Conservation (phyloP, 2,113 vertebrate genomes). For the Ariopsis seemanni region DNA sequence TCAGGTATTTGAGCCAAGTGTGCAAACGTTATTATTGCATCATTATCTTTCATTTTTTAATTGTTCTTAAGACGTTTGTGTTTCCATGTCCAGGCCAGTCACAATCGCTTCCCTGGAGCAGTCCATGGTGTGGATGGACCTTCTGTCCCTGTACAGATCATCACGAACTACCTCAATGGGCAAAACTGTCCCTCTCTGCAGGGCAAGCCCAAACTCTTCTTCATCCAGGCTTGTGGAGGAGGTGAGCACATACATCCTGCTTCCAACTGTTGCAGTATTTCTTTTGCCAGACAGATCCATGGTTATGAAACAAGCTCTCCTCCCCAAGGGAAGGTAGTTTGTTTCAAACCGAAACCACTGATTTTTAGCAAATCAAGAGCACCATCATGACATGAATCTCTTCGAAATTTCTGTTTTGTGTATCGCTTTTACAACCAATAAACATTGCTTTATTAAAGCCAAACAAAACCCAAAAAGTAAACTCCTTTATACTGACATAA, state of each 20-base stretch:
- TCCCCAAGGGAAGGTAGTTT: not conserved
- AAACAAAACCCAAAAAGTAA: too few species aligned
- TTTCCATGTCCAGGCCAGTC: slow-evolving; percentile 76
- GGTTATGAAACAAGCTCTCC: not conserved
- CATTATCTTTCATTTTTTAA: not conserved
- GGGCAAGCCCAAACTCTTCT: slow-evolving; percentile 95
- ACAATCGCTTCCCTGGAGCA: slow-evolving; percentile 87
- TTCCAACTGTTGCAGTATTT: not conserved
- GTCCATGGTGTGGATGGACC: slow-evolving; percentile 85
- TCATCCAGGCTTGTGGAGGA: slow-evolving; percentile 96
- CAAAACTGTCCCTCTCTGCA: slow-evolving; percentile 80
- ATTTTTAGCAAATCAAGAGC: not conserved
- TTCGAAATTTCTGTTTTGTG: not conserved
- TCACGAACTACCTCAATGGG: slow-evolving; percentile 88
- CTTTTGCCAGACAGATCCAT: not conserved
- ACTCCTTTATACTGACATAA: too few species aligned
- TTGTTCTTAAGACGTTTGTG: not conserved
- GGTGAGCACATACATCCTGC: slow-evolving; percentile 68
- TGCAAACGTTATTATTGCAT: not conserved
- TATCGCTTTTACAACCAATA: not conserved
- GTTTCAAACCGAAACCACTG: not conserved
- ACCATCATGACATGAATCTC: not conserved
- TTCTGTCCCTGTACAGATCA: slow-evolving; percentile 77
- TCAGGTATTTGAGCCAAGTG: not conserved
- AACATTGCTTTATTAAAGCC: not conserved